phyloP scores from a whole-genome alignment of 2,888 invertebrate genomes.

The Spilosoma lubricipeda region DNA sequence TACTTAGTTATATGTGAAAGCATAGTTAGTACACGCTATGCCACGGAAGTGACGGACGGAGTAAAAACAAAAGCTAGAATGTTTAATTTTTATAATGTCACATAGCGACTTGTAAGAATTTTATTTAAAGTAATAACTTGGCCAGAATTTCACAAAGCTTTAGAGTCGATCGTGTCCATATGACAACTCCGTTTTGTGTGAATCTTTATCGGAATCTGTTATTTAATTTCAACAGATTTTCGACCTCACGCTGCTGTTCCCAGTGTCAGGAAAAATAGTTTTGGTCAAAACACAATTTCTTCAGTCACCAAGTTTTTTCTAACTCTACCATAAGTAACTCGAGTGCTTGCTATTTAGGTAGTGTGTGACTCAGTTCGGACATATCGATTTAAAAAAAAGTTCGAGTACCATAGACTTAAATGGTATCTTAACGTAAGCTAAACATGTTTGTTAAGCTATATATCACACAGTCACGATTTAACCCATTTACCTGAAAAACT shows the following conservation, averaged over 20 bases:
- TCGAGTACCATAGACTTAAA: background rate
- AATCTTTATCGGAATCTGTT: background rate
- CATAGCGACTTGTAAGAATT: too few species aligned
- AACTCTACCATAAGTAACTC: background rate
- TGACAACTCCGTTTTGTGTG: background rate
- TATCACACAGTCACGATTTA: constrained; percentile 42
- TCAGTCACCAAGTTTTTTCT: background rate
- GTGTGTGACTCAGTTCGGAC: background rate
- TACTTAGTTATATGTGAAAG: constrained; percentile 18
- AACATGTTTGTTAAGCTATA: constrained; percentile 31
- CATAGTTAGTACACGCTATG: constrained; percentile 27
- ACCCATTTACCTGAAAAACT: constrained; percentile 17
- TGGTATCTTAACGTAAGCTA: constrained; percentile 32
- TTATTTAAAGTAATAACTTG: too few species aligned
- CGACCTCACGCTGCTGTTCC: too few species aligned
- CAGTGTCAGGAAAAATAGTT: too few species aligned
- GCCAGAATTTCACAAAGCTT: too few species aligned
- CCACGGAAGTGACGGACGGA: background rate
- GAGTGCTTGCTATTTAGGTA: background rate
- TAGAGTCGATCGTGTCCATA: too few species aligned
- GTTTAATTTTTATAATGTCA: too few species aligned
- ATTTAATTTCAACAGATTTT: too few species aligned
- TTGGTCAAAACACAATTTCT: too few species aligned
- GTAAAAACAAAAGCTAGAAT: background rate
- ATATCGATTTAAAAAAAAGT: background rate